phyloP scores from a whole-genome alignment of 2,888 invertebrate species.

The Bellardia bayeri region DNA sequence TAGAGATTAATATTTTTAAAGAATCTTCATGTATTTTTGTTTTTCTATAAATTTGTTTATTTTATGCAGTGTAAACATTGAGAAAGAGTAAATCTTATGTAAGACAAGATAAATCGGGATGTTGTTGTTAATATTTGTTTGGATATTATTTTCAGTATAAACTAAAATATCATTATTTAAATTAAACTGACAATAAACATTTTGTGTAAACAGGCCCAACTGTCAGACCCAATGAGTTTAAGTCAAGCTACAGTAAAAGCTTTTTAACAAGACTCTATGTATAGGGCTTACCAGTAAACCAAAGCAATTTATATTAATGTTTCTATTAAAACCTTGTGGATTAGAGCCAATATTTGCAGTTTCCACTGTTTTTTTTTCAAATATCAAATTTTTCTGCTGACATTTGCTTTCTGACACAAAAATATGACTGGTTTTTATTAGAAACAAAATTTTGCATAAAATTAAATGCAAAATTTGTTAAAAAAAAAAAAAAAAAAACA shows the following conservation, averaged over 20 bases:
- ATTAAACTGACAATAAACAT: background rate
- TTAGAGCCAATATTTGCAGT: background rate
- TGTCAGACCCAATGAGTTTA: background rate
- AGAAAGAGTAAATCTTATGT: background rate
- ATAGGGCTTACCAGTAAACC: too few relatives aligned
- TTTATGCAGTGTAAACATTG: background rate
- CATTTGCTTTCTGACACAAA: background rate
- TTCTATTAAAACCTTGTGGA: too few relatives aligned
- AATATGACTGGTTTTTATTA: background rate
- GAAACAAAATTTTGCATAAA: background rate
- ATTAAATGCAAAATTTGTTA: background rate
- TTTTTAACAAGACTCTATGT: background rate
- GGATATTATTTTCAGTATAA: background rate
- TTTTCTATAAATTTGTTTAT: background rate
- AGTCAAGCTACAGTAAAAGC: background rate
- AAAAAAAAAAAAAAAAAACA: background rate
- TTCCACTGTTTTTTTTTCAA: background rate
- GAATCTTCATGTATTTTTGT: too few relatives aligned
- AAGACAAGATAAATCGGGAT: background rate
- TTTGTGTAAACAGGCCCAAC: background rate
- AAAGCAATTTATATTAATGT: too few relatives aligned
- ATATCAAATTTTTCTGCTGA: constrained; percentile 6
- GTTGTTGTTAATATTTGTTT: background rate
- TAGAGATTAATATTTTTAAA: too few relatives aligned
- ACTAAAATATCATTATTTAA: background rate